phyloP scores from a whole-genome alignment of 2,797 vertebrate species.

The Protonibea diacanthus region DNA sequence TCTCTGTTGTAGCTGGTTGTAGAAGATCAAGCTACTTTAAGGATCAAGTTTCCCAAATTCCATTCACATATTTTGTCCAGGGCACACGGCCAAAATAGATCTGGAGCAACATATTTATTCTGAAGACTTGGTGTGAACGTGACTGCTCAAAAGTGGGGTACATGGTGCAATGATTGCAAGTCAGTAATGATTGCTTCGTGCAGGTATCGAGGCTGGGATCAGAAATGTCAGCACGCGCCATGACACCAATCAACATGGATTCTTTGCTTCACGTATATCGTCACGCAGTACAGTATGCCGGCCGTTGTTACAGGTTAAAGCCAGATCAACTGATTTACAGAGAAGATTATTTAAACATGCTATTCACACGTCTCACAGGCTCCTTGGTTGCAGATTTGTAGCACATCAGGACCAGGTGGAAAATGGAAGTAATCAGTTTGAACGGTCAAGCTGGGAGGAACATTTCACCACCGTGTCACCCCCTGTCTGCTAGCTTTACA shows the following conservation, averaged over 20 bases:
- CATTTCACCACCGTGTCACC: neutral
- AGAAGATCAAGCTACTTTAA: slow-evolving; percentile 33
- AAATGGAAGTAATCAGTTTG: slow-evolving; percentile 13
- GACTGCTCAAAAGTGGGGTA: neutral
- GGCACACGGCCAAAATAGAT: slow-evolving; percentile 40
- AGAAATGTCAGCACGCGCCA: neutral
- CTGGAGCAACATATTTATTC: slow-evolving; percentile 16
- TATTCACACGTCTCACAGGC: neutral
- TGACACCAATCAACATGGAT: neutral
- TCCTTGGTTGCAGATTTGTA: neutral
- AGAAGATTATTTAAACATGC: neutral
- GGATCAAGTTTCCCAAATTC: slow-evolving; percentile 38
- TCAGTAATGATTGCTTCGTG: slow-evolving; percentile 22
- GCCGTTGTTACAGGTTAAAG: neutral
- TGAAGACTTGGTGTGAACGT: slow-evolving; percentile 24
- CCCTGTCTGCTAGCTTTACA: neutral
- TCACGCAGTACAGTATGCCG: neutral
- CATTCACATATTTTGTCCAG: slow-evolving; percentile 23
- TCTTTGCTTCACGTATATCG: neutral
- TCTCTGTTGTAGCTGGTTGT: slow-evolving; percentile 27
- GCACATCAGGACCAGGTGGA: neutral
- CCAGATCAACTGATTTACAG: neutral
- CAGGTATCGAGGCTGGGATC: neutral
- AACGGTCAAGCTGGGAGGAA: neutral
- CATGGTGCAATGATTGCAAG: neutral